Conservation (phyloP, 2,888 invertebrate genomes). For the Cheilosia vulpina region DNA sequence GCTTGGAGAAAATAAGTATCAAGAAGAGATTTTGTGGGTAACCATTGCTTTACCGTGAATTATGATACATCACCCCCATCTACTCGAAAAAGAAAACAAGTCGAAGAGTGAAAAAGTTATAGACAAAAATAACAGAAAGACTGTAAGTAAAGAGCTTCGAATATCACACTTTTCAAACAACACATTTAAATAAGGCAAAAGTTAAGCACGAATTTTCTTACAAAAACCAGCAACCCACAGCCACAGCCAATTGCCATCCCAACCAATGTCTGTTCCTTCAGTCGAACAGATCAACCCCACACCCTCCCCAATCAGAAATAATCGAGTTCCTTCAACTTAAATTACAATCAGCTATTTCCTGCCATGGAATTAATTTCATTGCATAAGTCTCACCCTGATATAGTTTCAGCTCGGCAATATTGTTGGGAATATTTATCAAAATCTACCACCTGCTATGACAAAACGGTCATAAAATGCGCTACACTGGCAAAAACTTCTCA, state of each 20-base stretch:
- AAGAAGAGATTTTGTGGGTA: no score
- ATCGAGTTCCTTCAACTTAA: neutral
- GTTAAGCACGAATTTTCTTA: no score
- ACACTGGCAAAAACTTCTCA: conserved; percentile 6
- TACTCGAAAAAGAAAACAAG: no score
- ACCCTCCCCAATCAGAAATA: neutral
- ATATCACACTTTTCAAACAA: neutral
- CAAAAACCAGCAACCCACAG: no score
- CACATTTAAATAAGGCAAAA: no score
- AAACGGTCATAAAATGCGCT: neutral
- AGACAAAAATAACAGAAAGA: no score
- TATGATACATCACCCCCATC: no score
- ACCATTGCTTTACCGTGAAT: no score
- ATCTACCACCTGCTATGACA: conserved; percentile 34
- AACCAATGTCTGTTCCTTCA: neutral
- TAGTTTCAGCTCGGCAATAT: conserved; percentile 20
- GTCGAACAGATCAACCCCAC: neutral
- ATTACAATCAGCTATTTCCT: neutral
- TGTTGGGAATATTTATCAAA: neutral
- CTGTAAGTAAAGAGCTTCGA: neutral
- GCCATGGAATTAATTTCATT: neutral
- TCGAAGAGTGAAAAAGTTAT: no score
- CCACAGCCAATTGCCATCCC: neutral
- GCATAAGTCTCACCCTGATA: neutral
- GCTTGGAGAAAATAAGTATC: no score